A percentile compares a stretch with the other conserved stretches of the same genome.
These are phyloP conservation scores for Trematomus bernacchii DNA, from an alignment of 2,797 vertebrate species.

Conservation along the genomic window DNA sequence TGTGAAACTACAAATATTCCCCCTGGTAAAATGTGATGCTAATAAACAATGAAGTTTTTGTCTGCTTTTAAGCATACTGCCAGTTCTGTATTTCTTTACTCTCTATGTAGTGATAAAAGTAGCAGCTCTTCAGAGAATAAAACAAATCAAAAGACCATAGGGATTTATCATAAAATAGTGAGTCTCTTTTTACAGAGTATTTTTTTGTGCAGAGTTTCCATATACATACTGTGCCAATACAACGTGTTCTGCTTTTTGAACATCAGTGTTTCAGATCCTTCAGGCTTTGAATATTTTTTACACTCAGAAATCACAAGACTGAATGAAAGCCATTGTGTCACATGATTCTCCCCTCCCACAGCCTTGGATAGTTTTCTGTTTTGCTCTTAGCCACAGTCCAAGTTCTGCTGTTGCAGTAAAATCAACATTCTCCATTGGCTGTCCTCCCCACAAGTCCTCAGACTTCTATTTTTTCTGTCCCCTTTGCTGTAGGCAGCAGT, in stretches of 20 bases:
- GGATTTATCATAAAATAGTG: slow-evolving; percentile 13
- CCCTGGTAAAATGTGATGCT: slow-evolving; percentile 2
- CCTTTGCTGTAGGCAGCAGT: slow-evolving; percentile 13
- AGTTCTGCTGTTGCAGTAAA: slow-evolving; percentile 23
- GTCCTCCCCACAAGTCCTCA: slow-evolving; percentile 22
- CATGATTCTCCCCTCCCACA: slow-evolving; percentile 61
- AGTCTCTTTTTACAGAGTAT: not conserved
- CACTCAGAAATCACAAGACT: slow-evolving; percentile 81
- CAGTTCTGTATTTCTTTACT: slow-evolving; percentile 1
- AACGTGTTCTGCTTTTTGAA: slow-evolving; percentile 10
- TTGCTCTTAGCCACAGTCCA: slow-evolving; percentile 29
- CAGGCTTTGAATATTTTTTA: slow-evolving; percentile 61
- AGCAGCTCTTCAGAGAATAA: slow-evolving; percentile 2
- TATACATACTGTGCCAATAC: not conserved
- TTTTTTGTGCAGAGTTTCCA: not conserved
- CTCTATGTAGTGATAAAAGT: slow-evolving; percentile 11
- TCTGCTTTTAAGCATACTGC: slow-evolving; percentile 5
- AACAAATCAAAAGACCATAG: not conserved
- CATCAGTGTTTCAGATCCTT: slow-evolving; percentile 38
- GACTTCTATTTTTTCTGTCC: not conserved
- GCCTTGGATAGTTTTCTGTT: slow-evolving; percentile 48
- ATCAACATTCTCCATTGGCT: slow-evolving; percentile 15
- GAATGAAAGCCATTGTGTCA: slow-evolving; percentile 66
- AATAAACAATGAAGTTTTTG: slow-evolving; percentile 15
- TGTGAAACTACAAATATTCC: not conserved